These are phyloP conservation scores for Pachycephala philippinensis DNA, from an alignment of 2,113 vertebrate genomes.

Conservation along the genomic window DNA sequence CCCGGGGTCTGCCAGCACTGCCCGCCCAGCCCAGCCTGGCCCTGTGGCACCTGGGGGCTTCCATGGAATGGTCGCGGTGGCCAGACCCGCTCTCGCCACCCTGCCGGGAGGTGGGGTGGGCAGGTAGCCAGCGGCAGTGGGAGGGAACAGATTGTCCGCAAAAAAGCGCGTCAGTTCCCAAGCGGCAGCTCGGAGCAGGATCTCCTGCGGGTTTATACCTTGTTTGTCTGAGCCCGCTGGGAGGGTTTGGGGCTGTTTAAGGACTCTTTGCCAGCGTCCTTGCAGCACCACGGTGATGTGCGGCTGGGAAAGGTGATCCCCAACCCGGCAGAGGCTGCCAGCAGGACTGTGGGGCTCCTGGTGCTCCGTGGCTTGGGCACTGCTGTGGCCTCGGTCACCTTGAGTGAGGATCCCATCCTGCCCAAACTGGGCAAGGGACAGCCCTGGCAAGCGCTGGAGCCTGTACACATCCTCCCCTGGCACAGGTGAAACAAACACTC, in stretches of 20 bases:
- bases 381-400: rapidly evolving
- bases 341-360: neutral
- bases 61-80: rapidly evolving
- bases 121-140: neutral
- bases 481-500: neutral
- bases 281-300: neutral
- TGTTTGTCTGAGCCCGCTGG: neutral
- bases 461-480: rapidly evolving
- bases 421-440: rapidly evolving
- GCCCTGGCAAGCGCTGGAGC: rapidly evolving
- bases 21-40: neutral
- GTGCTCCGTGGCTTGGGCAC: neutral
- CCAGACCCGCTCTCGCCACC: neutral
- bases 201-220: neutral
- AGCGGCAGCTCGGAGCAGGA: neutral
- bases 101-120: neutral
- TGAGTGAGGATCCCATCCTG: neutral
- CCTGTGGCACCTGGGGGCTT: neutral
- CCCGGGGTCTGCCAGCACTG: rapidly evolving
- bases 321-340: neutral
- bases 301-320: neutral
- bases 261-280: neutral
- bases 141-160: conserved; percentile 14
- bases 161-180: neutral
- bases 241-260: neutral